Conservation (phyloP, 23 tunicate genomes). For the Oikopleura albicans region DNA sequence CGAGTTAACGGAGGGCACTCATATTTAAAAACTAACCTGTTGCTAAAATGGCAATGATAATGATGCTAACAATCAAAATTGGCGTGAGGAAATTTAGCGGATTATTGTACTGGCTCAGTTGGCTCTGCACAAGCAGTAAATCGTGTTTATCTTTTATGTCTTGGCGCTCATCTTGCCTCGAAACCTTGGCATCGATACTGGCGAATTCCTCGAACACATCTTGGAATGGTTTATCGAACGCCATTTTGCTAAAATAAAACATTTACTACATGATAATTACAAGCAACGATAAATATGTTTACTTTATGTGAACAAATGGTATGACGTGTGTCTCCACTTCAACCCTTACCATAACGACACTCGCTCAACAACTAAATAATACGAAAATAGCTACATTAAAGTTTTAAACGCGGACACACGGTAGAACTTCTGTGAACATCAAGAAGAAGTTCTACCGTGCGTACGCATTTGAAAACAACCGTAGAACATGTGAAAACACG, state of each 20-base stretch:
- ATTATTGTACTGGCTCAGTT: neutral
- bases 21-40: neutral
- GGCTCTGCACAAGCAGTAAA: neutral
- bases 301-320: no score
- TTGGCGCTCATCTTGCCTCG: neutral
- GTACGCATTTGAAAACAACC: no score
- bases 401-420: no score
- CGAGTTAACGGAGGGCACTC: neutral
- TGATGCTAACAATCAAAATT: neutral
- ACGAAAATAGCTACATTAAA: no score
- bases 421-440: no score
- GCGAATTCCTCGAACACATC: neutral
- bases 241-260: neutral
- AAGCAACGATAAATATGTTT: neutral
- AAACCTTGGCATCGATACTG: neutral
- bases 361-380: no score
- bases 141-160: neutral
- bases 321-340: no score
- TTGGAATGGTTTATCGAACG: neutral
- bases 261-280: neutral
- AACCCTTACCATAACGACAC: no score
- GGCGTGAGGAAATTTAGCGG: conserved; percentile 9
- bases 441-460: no score
- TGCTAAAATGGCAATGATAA: neutral
- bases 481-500: no score